These are phyloP conservation scores for Protosalanx chinensis DNA, from an alignment of 2,797 vertebrate genomes.

Conservation along the genomic window DNA sequence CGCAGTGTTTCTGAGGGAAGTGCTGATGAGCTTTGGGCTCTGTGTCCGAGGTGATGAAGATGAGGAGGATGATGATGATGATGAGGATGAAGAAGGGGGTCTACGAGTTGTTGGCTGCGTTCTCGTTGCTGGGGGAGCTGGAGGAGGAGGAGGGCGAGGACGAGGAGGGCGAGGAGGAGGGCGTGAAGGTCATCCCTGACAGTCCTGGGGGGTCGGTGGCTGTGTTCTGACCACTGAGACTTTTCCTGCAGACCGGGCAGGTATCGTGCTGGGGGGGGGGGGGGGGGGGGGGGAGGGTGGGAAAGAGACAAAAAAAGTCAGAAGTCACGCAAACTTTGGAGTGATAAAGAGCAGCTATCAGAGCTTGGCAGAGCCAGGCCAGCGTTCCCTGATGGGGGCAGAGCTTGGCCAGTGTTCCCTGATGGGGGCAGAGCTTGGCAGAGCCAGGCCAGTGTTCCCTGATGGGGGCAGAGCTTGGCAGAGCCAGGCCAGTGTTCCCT, in stretches of 20 bases:
- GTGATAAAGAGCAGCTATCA: no score
- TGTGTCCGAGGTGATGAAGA: conserved; percentile 32
- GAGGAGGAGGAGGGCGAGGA: conserved; percentile 86
- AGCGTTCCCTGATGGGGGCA: neutral
- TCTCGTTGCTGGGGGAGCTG: conserved; percentile 89
- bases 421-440: no score
- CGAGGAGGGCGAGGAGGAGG: conserved; percentile 84
- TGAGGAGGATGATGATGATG: conserved; percentile 23
- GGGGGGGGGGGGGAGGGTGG: neutral
- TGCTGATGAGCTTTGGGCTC: conserved; percentile 19
- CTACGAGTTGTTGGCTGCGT: conserved; percentile 89
- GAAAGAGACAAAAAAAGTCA: conserved; percentile 1
- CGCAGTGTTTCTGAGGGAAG: no score
- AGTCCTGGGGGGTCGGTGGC: conserved; percentile 94
- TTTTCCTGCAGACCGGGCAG: conserved; percentile 97
- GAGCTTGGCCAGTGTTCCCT: conserved; percentile 13
- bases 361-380: neutral
- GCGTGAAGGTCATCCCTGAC: conserved; percentile 90
- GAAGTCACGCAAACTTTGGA: no score
- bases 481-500: neutral
- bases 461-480: no score
- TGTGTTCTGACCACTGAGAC: conserved; percentile 96
- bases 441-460: neutral
- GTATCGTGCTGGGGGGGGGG: conserved; percentile 85
- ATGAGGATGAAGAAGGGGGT: conserved; percentile 43